Percentiles rank a stretch among this genome's conserved stretches.
Evolutionary conservation across 2,888 invertebrate genomes (phyloP).

Genomic region (Pyrochroa serraticornis): DNA sequence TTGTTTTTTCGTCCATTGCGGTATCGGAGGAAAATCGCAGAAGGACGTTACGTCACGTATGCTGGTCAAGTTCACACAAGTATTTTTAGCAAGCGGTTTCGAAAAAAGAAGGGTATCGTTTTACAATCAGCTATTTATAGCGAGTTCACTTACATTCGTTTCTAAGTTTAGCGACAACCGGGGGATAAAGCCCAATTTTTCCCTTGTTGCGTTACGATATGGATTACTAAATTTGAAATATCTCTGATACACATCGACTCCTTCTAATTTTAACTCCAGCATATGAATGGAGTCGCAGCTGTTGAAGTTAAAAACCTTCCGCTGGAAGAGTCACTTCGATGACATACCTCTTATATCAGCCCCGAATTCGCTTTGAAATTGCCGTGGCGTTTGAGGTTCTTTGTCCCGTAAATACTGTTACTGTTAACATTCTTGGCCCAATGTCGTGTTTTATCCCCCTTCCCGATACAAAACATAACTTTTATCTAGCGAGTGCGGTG

Average conservation of each 20-base stretch:
- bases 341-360: slow-evolving; percentile 35
- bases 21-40: not conserved
- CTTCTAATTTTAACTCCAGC: slow-evolving; percentile 40
- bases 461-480: slow-evolving; percentile 29
- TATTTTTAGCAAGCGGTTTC: slow-evolving; percentile 21
- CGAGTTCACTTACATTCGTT: not conserved
- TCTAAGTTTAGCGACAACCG: slow-evolving; percentile 14
- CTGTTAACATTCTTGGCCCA: not conserved
- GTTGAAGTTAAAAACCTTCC: slow-evolving; percentile 42
- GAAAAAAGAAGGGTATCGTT: slow-evolving; percentile 18
- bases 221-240: slow-evolving; percentile 37
- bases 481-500: slow-evolving; percentile 28
- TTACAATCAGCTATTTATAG: slow-evolving; percentile 13
- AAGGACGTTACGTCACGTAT: slow-evolving; percentile 12
- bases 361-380: no score
- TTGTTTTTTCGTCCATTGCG: not conserved
- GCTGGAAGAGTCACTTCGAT: slow-evolving; percentile 37
- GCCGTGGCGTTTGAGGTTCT: no score
- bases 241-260: slow-evolving; percentile 31
- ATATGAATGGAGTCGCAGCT: slow-evolving; percentile 47
- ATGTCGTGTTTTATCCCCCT: not conserved
- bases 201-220: slow-evolving; percentile 17
- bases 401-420: no score
- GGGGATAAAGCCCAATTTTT: slow-evolving; percentile 9
- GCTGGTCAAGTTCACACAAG: slow-evolving; percentile 26